Evolutionary conservation across 2,888 invertebrate species (phyloP).

Genomic region (Drosophila atroscutellata): DNA sequence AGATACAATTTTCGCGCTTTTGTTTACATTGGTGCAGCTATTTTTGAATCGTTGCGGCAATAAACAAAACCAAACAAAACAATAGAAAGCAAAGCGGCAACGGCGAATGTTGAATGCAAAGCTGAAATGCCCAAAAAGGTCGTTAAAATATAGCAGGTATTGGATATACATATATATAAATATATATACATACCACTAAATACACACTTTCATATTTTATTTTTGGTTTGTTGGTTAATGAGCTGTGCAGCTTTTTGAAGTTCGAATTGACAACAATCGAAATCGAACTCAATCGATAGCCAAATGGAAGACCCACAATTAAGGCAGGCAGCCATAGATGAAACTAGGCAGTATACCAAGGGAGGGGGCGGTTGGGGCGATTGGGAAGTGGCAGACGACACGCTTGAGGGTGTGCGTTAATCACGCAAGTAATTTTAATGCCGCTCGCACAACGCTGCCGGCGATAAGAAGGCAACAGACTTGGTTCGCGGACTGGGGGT

Average conservation of each 20-base stretch:
- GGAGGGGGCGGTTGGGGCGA: neutral
- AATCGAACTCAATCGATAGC: slow-evolving; percentile 72
- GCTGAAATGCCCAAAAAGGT: slow-evolving; percentile 46
- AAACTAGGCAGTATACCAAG: slow-evolving; percentile 29
- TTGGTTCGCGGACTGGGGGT: slow-evolving; percentile 38
- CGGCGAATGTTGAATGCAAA: slow-evolving; percentile 19
- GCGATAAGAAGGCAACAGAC: slow-evolving; percentile 58
- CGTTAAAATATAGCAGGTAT: slow-evolving; percentile 39
- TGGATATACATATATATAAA: neutral
- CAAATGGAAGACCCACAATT: slow-evolving; percentile 77
- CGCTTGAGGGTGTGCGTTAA: slow-evolving; percentile 72
- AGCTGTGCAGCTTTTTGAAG: slow-evolving; percentile 70
- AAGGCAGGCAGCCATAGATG: slow-evolving; percentile 78
- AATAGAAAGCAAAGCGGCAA: slow-evolving; percentile 40
- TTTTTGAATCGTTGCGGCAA: slow-evolving; percentile 72
- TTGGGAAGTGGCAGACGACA: slow-evolving; percentile 27
- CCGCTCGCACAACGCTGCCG: slow-evolving; percentile 33
- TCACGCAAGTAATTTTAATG: slow-evolving; percentile 78
- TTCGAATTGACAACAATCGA: slow-evolving; percentile 42
- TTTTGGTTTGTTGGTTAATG: slow-evolving; percentile 49
- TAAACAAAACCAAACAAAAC: slow-evolving; percentile 75
- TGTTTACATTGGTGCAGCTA: slow-evolving; percentile 79
- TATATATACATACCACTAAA: neutral
- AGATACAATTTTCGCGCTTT: slow-evolving; percentile 64
- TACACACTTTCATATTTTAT: neutral